Percentiles rank a stretch among this genome's conserved stretches.
These are phyloP conservation scores for Leptodactylus fallax DNA, from an alignment of 2,797 vertebrate species.

Conservation along the genomic window DNA sequence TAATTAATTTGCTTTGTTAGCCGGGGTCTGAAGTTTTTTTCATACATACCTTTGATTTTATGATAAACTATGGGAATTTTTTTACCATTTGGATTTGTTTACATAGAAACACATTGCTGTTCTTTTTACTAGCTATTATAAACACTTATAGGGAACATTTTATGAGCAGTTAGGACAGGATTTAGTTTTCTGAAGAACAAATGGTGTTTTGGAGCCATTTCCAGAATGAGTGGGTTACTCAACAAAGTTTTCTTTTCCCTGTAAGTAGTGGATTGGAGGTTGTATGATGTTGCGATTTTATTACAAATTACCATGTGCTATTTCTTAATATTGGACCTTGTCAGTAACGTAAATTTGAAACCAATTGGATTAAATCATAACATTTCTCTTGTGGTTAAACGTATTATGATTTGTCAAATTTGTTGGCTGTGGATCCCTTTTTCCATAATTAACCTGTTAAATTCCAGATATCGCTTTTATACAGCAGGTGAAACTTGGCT, in stretches of 20 bases:
- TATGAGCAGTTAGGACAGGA: conserved; percentile 77
- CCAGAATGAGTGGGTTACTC: conserved; percentile 75
- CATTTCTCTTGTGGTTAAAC: conserved; percentile 42
- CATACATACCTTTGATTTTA: conserved; percentile 69
- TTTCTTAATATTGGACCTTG: conserved; percentile 41
- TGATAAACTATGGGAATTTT: conserved; percentile 80
- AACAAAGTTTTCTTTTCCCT: conserved; percentile 33
- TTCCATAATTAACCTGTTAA: conserved; percentile 14
- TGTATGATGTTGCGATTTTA: conserved; percentile 43
- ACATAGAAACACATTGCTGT: conserved; percentile 64
- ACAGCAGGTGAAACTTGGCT: neutral
- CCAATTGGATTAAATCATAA: conserved; percentile 44
- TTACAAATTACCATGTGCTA: conserved; percentile 54
- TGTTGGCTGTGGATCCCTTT: neutral
- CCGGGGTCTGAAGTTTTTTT: conserved; percentile 29
- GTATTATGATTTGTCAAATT: conserved; percentile 36
- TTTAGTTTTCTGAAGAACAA: conserved; percentile 72
- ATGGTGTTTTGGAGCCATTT: conserved; percentile 72
- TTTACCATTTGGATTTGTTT: conserved; percentile 66
- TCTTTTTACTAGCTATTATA: conserved; percentile 79
- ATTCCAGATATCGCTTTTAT: neutral
- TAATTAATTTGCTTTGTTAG: conserved; percentile 63
- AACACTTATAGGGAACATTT: conserved; percentile 79
- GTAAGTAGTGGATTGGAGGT: conserved; percentile 1
- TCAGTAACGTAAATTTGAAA: conserved; percentile 38